Evolutionary conservation across 2,113 vertebrate genomes (phyloP).

Genomic region (Mungos mungo): DNA sequence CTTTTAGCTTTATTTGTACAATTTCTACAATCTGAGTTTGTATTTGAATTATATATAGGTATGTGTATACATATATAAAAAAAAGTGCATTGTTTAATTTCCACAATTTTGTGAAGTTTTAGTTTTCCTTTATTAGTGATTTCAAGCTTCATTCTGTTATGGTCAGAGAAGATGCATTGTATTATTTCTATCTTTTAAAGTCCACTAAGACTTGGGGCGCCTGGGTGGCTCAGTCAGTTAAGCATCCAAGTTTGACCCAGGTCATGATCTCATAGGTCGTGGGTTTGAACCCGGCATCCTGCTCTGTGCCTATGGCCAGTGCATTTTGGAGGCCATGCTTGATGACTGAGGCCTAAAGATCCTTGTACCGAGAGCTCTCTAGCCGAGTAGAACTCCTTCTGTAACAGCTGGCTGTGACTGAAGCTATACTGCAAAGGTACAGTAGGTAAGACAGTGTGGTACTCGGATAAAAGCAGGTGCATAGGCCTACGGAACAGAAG

Average conservation of each 20-base stretch:
- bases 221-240: not conserved
- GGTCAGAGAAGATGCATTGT: too few relatives aligned
- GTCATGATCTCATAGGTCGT: not conserved
- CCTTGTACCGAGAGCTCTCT: not conserved
- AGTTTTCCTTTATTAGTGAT: not conserved
- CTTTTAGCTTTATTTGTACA: not conserved
- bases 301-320: not conserved
- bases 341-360: constrained; percentile 60
- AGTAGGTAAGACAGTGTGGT: not conserved
- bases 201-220: too few relatives aligned
- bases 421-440: not conserved
- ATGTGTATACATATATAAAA: not conserved
- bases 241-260: not conserved
- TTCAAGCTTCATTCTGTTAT: not conserved
- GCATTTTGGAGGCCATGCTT: not conserved
- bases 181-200: not conserved
- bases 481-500: not conserved
- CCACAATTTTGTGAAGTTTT: not conserved
- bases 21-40: not conserved
- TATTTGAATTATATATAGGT: not conserved
- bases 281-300: fast-evolving
- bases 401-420: not conserved
- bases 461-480: not conserved
- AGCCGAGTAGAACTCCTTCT: not conserved
- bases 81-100: not conserved